Percentiles rank a stretch among this genome's conserved stretches.
Evolutionary conservation across 2,888 invertebrate genomes (phyloP).

Genomic region (Halictus ligatus): DNA sequence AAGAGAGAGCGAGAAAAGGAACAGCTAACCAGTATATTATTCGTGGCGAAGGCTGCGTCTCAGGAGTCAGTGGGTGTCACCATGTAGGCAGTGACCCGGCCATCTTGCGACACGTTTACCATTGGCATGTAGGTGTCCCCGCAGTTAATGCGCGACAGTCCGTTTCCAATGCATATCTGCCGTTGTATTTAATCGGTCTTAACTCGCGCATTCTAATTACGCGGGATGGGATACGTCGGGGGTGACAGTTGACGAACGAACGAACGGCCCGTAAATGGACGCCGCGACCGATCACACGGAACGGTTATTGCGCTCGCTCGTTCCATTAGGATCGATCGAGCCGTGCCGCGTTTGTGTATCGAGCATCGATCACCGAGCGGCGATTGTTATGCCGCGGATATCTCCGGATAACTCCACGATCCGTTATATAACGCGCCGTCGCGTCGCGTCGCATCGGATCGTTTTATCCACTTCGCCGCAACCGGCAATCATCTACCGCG

Average conservation of each 20-base stretch:
- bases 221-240: constrained; percentile 51
- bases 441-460: too few relatives aligned
- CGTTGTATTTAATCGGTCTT: constrained; percentile 62
- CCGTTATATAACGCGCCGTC: constrained; percentile 52
- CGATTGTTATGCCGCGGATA: constrained; percentile 61
- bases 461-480: constrained; percentile 23
- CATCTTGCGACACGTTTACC: constrained; percentile 74
- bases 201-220: constrained; percentile 55
- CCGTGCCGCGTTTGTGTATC: constrained; percentile 8
- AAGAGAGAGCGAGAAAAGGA: not conserved
- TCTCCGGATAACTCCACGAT: constrained; percentile 25
- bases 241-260: constrained; percentile 53
- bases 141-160: constrained; percentile 41
- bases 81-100: constrained; percentile 78
- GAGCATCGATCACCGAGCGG: not conserved
- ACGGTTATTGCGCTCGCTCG: constrained; percentile 53
- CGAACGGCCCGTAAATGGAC: constrained; percentile 66
- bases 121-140: constrained; percentile 69
- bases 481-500: constrained; percentile 16
- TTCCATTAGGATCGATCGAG: constrained; percentile 59
- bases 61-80: constrained; percentile 71
- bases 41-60: constrained; percentile 55
- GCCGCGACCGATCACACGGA: constrained; percentile 58
- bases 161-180: constrained; percentile 36
- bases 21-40: constrained; percentile 29